Conservation (phyloP, 2,113 vertebrate genomes). For the Argyrosomus japonicus region DNA sequence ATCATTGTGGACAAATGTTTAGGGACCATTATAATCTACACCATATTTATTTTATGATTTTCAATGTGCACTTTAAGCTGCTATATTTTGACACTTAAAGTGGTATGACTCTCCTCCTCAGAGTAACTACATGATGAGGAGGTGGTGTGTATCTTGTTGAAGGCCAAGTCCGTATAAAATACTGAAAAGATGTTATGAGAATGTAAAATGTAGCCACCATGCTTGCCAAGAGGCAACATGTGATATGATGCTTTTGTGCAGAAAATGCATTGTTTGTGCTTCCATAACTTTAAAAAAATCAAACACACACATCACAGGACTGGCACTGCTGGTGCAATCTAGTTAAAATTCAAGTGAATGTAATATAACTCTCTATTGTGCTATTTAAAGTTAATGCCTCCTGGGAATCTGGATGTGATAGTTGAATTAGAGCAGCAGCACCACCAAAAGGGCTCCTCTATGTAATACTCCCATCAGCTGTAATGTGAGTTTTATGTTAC, state of each 20-base stretch:
- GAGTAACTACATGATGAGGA: not conserved
- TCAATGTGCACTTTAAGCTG: not conserved
- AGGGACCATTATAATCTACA: conserved; percentile 26
- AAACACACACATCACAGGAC: not conserved
- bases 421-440: conserved; percentile 12
- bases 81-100: not conserved
- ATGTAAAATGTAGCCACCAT: not conserved
- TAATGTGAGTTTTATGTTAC: not conserved
- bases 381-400: conserved; percentile 28
- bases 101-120: not conserved
- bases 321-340: not conserved
- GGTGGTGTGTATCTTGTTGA: not conserved
- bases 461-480: not conserved
- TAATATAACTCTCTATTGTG: conserved; percentile 20
- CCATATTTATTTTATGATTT: conserved; percentile 39
- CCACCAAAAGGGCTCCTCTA: not conserved
- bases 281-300: not conserved
- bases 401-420: conserved; percentile 3
- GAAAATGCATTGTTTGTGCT: not conserved
- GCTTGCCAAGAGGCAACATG: not conserved
- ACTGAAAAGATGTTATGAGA: not conserved
- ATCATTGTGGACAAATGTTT: conserved; percentile 26
- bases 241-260: not conserved
- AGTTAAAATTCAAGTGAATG: not conserved
- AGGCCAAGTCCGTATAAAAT: not conserved